Evolutionary conservation across 2,113 vertebrate genomes (phyloP).

Genomic region (Hassar affinis): DNA sequence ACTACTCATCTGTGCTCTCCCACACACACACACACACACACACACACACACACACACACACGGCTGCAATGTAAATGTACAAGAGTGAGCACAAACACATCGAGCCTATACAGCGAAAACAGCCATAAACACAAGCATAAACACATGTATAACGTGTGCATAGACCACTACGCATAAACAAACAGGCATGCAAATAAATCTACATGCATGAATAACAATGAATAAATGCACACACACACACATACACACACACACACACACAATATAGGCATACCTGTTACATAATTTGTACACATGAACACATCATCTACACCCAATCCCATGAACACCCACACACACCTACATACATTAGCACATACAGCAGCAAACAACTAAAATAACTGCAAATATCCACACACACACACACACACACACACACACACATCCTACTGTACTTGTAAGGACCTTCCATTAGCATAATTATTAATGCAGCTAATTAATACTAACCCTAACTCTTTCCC

Average conservation of each 20-base stretch:
- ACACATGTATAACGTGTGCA: not conserved
- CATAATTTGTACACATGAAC: not conserved
- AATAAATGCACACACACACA: not conserved
- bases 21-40: conserved; percentile 50
- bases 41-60: conserved; percentile 26
- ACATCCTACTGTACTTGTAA: too few relatives aligned
- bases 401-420: too few relatives aligned
- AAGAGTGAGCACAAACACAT: not conserved
- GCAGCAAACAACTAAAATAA: not conserved
- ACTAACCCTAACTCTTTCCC: too few relatives aligned
- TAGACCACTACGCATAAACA: not conserved
- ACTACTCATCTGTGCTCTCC: conserved; percentile 62
- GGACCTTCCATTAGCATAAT: too few relatives aligned
- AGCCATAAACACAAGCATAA: not conserved
- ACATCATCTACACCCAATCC: not conserved
- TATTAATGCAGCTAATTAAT: too few relatives aligned
- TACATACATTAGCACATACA: not conserved
- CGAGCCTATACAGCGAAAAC: too few relatives aligned
- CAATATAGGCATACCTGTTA: not conserved
- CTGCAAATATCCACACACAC: not conserved
- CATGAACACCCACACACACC: too few relatives aligned
- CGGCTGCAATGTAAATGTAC: not conserved
- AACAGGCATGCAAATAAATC: not conserved
- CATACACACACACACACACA: not conserved
- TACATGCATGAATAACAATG: not conserved